These are phyloP conservation scores for Scolopax bukidnonensis DNA, from an alignment of 2,797 vertebrate species.

Conservation along the genomic window DNA sequence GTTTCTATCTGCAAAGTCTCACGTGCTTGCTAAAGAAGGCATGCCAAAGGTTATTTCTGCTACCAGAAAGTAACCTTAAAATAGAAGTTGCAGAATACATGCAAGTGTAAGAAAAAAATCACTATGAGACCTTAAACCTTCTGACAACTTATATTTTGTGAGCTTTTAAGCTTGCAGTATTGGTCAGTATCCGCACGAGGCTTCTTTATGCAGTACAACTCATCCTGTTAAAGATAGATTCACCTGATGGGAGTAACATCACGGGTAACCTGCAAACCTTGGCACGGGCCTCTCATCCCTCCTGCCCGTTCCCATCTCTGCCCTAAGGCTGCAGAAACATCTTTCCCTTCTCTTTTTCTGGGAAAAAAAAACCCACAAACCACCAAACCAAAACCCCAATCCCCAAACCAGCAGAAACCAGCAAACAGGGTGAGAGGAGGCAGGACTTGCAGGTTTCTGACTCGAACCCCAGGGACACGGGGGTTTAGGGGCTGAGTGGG, in stretches of 20 bases:
- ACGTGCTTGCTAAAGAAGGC: not conserved
- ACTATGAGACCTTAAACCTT: not conserved
- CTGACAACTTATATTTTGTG: not conserved
- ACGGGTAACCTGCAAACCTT: not conserved
- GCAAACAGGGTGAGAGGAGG: not conserved
- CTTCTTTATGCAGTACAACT: not conserved
- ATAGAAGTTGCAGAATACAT: not conserved
- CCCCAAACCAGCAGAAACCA: not conserved
- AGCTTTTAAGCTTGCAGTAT: not conserved
- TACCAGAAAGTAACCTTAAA: not conserved
- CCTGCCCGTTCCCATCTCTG: not conserved
- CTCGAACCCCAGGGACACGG: not conserved
- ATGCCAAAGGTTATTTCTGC: not conserved
- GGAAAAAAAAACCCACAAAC: not conserved
- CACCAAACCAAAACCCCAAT: not conserved
- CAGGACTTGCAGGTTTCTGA: rapidly evolving
- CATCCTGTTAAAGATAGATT: not conserved
- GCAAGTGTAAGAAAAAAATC: not conserved
- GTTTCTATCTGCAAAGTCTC: not conserved
- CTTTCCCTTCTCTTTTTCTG: not conserved
- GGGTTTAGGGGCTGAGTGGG: not conserved
- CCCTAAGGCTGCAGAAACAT: not conserved
- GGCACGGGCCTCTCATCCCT: not conserved
- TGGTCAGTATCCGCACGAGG: not conserved
- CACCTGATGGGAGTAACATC: not conserved